Base-by-base conservation (phyloP, 1,140 invertebrate species). In the Proales similis region DNA sequence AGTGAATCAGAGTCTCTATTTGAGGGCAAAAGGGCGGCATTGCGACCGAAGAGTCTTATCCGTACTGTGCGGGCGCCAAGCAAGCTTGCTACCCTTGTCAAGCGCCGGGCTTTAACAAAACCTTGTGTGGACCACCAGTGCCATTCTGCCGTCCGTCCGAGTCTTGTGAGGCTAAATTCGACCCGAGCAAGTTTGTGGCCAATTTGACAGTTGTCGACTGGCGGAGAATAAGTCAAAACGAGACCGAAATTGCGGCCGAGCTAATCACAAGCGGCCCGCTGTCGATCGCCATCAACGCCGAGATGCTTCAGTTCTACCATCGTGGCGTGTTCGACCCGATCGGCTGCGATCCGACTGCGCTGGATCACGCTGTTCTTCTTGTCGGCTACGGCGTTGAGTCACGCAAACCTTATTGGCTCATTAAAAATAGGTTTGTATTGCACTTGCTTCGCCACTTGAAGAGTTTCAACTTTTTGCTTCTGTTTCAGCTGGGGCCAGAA, bases 311-410 rank as follows among this genome's bases (percentile, higher is more conserved):
- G 67, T 71, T 72, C 43, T 73, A 73, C 63, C 67, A 67, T 29
- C 63, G 64, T 47, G 72, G 72, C 2, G 66, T 73, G 11, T 71
- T 69, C 45, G 64, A 67, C 38, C 53, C 53, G 14, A 12, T 64
- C 6, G 62, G 68, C 14, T 73, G 71, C 62, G 68, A 67, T 48
- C 66, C 68, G 48, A 68, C 67, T n/a, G 66, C 42, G 19, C 64
- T 73, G 1, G 66, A 73, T 62, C 71, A 73, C 64, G 71, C 70
- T 39, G 69, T 72, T 7, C 53, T 74, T 14, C 17, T 74, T 39
- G 71, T 72, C n/a, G 72, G 72, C 2, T 74, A 67, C 64, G 72
- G 72, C 6, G 53, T 49, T 17, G 70, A 70, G 36, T 65, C 48
- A 19, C 29, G 30, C 19, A 70, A 67, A 49, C 62, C 66, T 11